Conservation (phyloP, 2,888 invertebrate genomes). For the Zaprionus lineosus region DNA sequence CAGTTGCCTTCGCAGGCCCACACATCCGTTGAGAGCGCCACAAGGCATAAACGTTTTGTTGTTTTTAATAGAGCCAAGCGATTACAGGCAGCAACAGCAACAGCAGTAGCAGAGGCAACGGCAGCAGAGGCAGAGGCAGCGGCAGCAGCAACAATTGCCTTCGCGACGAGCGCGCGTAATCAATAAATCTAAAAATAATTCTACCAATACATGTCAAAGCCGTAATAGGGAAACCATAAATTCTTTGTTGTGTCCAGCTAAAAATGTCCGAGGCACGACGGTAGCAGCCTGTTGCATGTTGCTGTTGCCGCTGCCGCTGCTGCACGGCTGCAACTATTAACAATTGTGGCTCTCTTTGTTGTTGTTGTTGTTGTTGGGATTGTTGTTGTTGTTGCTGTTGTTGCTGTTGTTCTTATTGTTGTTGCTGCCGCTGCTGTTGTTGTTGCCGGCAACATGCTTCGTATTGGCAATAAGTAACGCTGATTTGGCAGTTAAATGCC, state of each 20-base stretch:
- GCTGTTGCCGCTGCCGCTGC: constrained; percentile 41
- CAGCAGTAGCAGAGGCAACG: constrained; percentile 28
- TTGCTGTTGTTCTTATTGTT: constrained; percentile 51
- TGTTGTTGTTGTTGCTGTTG: constrained; percentile 55
- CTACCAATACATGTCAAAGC: constrained; percentile 82
- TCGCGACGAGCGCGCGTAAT: constrained; percentile 75
- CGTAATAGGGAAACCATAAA: constrained; percentile 82
- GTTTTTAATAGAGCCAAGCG: constrained; percentile 74
- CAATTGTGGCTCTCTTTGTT: too few species aligned
- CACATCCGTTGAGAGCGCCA: constrained; percentile 65
- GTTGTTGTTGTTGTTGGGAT: too few species aligned
- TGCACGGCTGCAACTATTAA: constrained; percentile 65
- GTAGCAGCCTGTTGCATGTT: constrained; percentile 70
- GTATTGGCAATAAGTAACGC: constrained; percentile 78
- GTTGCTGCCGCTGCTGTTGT: constrained; percentile 46
- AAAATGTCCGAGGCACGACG: constrained; percentile 68
- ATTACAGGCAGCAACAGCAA: constrained; percentile 54
- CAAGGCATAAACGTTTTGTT: constrained; percentile 76
- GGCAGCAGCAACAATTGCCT: constrained; percentile 50
- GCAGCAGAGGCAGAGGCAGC: constrained; percentile 28
- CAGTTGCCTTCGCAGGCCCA: constrained; percentile 40
- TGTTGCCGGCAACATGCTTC: constrained; percentile 63
- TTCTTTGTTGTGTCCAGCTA: constrained; percentile 76
- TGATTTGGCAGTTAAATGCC: constrained; percentile 78
- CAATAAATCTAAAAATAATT: constrained; percentile 81